Percentiles rank a stretch among this genome's conserved stretches.
phyloP scores from a whole-genome alignment of 64 coral and sea anemone species.

The Montipora sp. region DNA sequence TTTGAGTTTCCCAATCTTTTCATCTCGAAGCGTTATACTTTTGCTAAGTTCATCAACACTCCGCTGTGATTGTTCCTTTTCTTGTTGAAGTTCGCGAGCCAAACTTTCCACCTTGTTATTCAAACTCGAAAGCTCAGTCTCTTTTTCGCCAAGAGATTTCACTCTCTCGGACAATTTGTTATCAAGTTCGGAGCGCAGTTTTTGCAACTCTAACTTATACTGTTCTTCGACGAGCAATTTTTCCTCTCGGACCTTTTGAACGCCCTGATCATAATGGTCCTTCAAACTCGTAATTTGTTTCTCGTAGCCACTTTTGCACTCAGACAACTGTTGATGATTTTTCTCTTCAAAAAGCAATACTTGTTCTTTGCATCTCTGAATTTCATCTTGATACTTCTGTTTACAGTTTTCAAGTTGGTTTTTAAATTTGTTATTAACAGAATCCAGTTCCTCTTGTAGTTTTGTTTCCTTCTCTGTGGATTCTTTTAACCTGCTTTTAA shows the following conservation, averaged over 20 bases:
- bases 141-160: constrained; percentile 54
- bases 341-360: constrained; percentile 75
- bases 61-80: constrained; percentile 60
- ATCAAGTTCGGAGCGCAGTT: constrained; percentile 56
- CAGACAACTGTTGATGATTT: constrained; percentile 17
- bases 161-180: constrained; percentile 51
- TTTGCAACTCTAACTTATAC: constrained; percentile 72
- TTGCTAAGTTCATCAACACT: constrained; percentile 78
- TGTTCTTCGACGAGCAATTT: constrained; percentile 71
- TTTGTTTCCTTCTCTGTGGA: constrained; percentile 33
- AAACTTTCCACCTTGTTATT: constrained; percentile 59
- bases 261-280: constrained; percentile 26
- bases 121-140: constrained; percentile 54
- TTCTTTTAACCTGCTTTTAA: constrained; percentile 60
- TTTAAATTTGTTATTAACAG: constrained; percentile 58
- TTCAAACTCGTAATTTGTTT: constrained; percentile 42
- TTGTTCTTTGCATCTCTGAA: constrained; percentile 75
- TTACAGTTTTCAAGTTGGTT: constrained; percentile 78
- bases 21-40: constrained; percentile 82
- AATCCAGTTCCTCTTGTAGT: constrained; percentile 58
- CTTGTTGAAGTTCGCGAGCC: constrained; percentile 25
- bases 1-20: constrained; percentile 80
- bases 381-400: constrained; percentile 65
- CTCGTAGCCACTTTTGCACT: constrained; percentile 52
- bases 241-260: constrained; percentile 44